A percentile compares a stretch with the other conserved stretches of the same genome.
Evolutionary conservation across 92 coral and sea anemone genomes (phyloP).

Genomic region (Isaurus tuberculatus): DNA sequence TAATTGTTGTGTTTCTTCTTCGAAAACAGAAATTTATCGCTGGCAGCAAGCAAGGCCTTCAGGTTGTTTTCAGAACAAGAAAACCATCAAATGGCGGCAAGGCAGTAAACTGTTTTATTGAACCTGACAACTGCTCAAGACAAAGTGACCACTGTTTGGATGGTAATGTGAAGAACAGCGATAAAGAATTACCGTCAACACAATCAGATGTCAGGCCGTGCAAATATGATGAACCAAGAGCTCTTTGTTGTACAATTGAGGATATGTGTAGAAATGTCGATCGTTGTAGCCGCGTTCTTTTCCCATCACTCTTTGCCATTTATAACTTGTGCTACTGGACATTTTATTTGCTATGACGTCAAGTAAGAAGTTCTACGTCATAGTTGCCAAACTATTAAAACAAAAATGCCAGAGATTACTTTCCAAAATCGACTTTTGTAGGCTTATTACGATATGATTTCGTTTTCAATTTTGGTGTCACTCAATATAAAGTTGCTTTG

Average conservation of each 20-base stretch:
- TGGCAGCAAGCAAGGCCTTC: background rate
- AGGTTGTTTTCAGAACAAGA: constrained; percentile 37
- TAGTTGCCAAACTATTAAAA: too few relatives aligned
- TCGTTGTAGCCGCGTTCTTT: constrained; percentile 59
- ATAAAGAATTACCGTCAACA: background rate
- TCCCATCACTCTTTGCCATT: constrained; percentile 69
- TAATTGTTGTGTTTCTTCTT: too few relatives aligned
- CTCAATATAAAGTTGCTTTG: too few relatives aligned
- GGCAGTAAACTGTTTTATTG: constrained; percentile 17
- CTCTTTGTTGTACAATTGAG: background rate
- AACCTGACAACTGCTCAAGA: constrained; percentile 7
- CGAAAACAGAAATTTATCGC: background rate
- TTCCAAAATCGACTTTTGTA: too few relatives aligned
- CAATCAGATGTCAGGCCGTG: background rate
- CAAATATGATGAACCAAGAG: background rate
- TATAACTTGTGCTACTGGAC: constrained; percentile 75
- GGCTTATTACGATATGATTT: too few relatives aligned
- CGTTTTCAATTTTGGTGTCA: too few relatives aligned
- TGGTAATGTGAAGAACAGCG: constrained; percentile 7
- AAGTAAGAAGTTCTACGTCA: background rate
- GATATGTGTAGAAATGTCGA: constrained; percentile 24
- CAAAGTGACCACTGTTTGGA: constrained; percentile 5
- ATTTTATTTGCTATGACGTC: constrained; percentile 42
- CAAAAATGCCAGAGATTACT: too few relatives aligned
- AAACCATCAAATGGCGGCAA: constrained; percentile 26